These are phyloP conservation scores for Ardeotis arabs DNA, from an alignment of 2,113 vertebrate genomes.

Conservation along the genomic window DNA sequence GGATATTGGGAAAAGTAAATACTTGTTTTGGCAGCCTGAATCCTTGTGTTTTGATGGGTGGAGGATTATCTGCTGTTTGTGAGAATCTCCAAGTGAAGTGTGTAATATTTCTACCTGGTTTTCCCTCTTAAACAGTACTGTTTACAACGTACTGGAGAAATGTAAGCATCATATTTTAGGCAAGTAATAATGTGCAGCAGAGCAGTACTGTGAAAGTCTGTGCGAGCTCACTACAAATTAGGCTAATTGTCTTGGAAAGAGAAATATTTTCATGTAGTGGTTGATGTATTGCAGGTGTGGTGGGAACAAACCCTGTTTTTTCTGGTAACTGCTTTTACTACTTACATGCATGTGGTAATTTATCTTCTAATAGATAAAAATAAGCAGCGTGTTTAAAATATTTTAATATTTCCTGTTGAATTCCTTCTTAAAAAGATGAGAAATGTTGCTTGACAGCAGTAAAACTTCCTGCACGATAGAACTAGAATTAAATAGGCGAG, in stretches of 20 bases:
- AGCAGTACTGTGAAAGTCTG: neutral
- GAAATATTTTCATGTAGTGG: neutral
- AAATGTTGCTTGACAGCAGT: slow-evolving; percentile 19
- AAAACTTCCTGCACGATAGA: neutral
- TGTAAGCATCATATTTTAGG: neutral
- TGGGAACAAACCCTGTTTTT: slow-evolving; percentile 31
- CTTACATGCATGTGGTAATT: neutral
- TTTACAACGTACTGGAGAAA: slow-evolving; percentile 5
- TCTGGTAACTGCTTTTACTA: neutral
- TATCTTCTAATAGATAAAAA: slow-evolving; percentile 47
- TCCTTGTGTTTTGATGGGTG: neutral
- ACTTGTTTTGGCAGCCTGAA: neutral
- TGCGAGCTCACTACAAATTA: neutral
- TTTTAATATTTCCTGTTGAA: slow-evolving; percentile 43
- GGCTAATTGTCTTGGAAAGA: slow-evolving; percentile 33
- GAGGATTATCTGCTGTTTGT: neutral
- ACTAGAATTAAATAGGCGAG: neutral
- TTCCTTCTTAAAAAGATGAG: neutral
- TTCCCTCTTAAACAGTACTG: neutral
- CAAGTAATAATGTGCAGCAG: neutral
- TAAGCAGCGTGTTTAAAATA: slow-evolving; percentile 13
- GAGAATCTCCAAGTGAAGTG: neutral
- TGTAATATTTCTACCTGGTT: neutral
- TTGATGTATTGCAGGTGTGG: slow-evolving; percentile 5
- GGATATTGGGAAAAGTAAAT: slow-evolving; percentile 3